phyloP scores from a whole-genome alignment of 2,797 vertebrate genomes.

The Mormyrus hasselquistii region DNA sequence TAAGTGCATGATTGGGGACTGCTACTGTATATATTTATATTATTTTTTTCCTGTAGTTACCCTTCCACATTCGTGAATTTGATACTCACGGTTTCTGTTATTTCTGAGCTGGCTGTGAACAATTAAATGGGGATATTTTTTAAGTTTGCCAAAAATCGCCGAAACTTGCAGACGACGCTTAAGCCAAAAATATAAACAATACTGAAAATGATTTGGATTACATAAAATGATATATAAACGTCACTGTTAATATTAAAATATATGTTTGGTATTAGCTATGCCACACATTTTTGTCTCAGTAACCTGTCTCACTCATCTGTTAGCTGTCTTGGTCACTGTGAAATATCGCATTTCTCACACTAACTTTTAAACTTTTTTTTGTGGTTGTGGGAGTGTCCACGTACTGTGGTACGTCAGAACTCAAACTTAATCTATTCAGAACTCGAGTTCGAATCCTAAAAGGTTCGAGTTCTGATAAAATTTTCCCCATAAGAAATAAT shows the following conservation, averaged over 20 bases:
- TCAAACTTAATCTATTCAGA: too few relatives aligned
- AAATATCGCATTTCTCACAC: neutral
- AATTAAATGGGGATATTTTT: neutral
- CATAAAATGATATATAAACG: neutral
- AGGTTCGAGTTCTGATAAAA: too few relatives aligned
- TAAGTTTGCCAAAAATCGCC: neutral
- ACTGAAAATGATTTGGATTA: neutral
- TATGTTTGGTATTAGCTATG: neutral
- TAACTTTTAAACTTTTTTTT: neutral
- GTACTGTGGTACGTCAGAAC: too few relatives aligned
- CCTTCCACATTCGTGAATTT: neutral
- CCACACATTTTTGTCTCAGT: neutral
- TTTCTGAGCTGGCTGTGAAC: neutral
- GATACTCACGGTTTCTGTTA: neutral
- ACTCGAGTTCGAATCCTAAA: too few relatives aligned
- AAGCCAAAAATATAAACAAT: neutral
- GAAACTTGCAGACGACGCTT: neutral
- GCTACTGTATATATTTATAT: neutral
- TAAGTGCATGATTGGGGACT: neutral
- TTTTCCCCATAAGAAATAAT: too few relatives aligned
- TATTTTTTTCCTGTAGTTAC: neutral
- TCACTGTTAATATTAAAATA: neutral
- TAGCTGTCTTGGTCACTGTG: neutral
- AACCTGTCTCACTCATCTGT: neutral
- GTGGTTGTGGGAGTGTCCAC: neutral